Percentiles rank a stretch among this genome's conserved stretches.
Conservation (phyloP, 2,113 vertebrate genomes). For the Delphinapterus leucas region DNA sequence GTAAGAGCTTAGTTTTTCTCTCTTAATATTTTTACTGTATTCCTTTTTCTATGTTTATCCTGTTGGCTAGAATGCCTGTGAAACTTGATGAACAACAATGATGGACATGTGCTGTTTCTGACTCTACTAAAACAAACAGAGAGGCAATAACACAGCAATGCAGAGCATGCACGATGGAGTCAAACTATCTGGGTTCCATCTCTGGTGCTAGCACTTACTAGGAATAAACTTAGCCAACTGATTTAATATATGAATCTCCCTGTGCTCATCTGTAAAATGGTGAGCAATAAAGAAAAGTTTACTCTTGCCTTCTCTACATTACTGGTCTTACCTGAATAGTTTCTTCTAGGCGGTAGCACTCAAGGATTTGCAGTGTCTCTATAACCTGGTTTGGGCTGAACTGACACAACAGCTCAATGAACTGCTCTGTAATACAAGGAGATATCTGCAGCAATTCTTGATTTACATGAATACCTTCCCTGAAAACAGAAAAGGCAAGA, state of each 20-base stretch:
- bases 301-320: too few relatives aligned
- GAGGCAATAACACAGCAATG: not conserved
- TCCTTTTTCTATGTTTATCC: not conserved
- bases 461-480: constrained; percentile 85
- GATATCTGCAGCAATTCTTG: constrained; percentile 81
- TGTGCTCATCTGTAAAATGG: not conserved
- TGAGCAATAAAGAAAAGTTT: not conserved
- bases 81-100: not conserved
- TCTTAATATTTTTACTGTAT: not conserved
- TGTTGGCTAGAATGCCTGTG: not conserved
- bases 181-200: not conserved
- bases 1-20: not conserved
- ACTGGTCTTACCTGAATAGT: constrained; percentile 87
- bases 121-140: not conserved
- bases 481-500: constrained; percentile 77
- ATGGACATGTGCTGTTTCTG: not conserved
- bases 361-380: constrained; percentile 88
- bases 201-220: not conserved
- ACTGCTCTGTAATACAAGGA: constrained; percentile 87
- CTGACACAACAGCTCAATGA: constrained; percentile 90
- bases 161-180: not conserved
- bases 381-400: constrained; percentile 88
- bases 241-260: not conserved
- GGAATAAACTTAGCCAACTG: not conserved
- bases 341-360: constrained; percentile 93